Base-by-base conservation (phyloP, 1,140 invertebrate species). In the Frieseomelitta varia region DNA sequence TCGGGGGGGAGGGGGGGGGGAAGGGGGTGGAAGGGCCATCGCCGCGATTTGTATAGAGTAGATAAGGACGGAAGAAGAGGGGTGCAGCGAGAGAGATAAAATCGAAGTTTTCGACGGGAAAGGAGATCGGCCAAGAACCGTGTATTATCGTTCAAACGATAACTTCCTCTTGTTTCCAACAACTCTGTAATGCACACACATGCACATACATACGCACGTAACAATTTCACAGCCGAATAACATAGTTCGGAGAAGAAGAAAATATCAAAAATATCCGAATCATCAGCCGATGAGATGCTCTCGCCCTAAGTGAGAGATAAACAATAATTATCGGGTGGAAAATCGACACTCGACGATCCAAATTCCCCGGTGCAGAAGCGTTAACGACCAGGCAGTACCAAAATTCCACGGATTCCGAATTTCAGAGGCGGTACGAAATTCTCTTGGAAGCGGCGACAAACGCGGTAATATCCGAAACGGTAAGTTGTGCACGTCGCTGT, bases 391-490 rank as follows among this genome's bases (percentile, higher is more conserved):
- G 39, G 39, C 63, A 65, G 30, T 24, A 47, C 55, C 12, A 61
- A 61, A 56, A 76, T 83, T 58, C 55, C 21, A 61, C 8, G 19
- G 19, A 34, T 67, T 47, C 74, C 21, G 10, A 30, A 61, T 19
- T 77, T 63, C 34, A 21, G 21, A 63, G 15, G 86, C 85, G 88
- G 71, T 21, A 51, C 88, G 86, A 91, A 92, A 90, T 92, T 92
- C 88, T 87, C 90, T 47, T 87, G 86, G 73, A 85, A 81, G 89
- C 14, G 15, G 71, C 85, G 87, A 81, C 55, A 47, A 68, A 34
- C 72, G 61, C 73, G 88, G 90, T 93, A 94, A 93, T 93, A 93
- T 92, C 90, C 91, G 92, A 91, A 94, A 91, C 88, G 90, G 87
- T 92, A 94, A 93, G 91, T 91, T 88, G 88, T 85, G 88, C 88